These are phyloP conservation scores for Cecidostiba fungosa DNA, from an alignment of 2,888 invertebrate genomes.

Conservation along the genomic window DNA sequence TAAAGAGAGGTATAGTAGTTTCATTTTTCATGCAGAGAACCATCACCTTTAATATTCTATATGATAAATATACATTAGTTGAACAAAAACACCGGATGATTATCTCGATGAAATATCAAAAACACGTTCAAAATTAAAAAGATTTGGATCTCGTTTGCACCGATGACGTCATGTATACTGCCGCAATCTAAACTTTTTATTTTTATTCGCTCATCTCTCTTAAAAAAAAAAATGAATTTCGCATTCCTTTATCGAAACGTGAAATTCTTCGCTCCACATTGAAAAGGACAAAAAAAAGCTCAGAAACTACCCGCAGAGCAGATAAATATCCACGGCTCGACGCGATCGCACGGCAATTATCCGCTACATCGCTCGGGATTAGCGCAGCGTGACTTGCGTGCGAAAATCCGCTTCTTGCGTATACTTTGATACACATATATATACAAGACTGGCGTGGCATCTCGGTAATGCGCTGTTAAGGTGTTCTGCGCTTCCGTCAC, in stretches of 20 bases:
- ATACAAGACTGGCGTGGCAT: background rate
- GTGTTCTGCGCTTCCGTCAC: background rate
- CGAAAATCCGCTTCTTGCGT: slow-evolving; percentile 64
- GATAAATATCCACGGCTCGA: slow-evolving; percentile 52
- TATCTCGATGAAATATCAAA: too few species aligned
- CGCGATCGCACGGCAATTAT: slow-evolving; percentile 69
- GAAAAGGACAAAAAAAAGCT: background rate
- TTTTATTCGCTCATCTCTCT: too few species aligned
- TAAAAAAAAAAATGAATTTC: too few species aligned
- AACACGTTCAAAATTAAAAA: too few species aligned
- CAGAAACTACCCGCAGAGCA: background rate
- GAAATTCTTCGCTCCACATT: too few species aligned
- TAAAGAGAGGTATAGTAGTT: background rate
- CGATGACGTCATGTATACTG: too few species aligned
- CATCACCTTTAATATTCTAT: too few species aligned
- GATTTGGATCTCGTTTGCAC: too few species aligned
- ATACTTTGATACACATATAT: background rate
- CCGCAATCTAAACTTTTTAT: too few species aligned
- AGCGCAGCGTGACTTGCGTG: slow-evolving; percentile 70
- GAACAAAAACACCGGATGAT: too few species aligned
- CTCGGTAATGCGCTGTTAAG: slow-evolving; percentile 8
- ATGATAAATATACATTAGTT: too few species aligned
- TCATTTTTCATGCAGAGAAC: background rate
- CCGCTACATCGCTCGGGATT: slow-evolving; percentile 66
- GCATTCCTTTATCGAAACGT: too few species aligned